Evolutionary conservation across 2,888 invertebrate genomes (phyloP), one percentile per base, ranked within the genome.

Genomic region (Piscicola geometra): DNA sequence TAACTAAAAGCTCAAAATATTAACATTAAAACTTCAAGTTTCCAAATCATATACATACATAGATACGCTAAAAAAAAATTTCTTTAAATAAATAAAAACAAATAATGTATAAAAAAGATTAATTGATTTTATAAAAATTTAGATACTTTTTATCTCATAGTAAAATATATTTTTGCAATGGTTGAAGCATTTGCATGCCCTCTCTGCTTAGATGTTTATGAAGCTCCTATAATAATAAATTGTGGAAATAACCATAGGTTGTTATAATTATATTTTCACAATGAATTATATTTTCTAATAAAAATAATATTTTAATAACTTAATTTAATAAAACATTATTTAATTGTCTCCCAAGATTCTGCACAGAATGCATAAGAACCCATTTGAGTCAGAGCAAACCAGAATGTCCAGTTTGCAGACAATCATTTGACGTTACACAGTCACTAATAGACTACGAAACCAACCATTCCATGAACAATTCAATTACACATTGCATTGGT

Each of bases 131-230:
- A n/a, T n/a, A n/a, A n/a, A n/a, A n/a, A n/a, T n/a, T n/a, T n/a
- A n/a, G n/a, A n/a, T n/a, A n/a, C n/a, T n/a, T n/a, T n/a, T n/a
- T n/a, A n/a, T n/a, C n/a, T n/a, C n/a, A n/a, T n/a, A n/a, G n/a
- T n/a, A n/a, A n/a, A n/a, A n/a, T n/a, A n/a, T n/a, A n/a, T n/a
- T n/a, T n/a, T 18, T 25, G 15, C 9, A 5, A 70, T 69, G 71
- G 50, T 36, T 47, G 52, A 41, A 28, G 28, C 47, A 15, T 50
- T 50, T 32, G 33, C 25, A 47, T 78, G 78, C 47, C 71, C 77
- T 25, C 41, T 78, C 35, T 78, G 78, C 52, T 50, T 78, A 52
- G 78, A 78, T 30, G 74, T 78, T 36, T 78, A 75, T 67, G 77
- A 78, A 35, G 75, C 73, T 56, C 78, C 78, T 15, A 73, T 77